Conservation (phyloP, 2,797 vertebrate species). For the Decapterus maruadsi region DNA sequence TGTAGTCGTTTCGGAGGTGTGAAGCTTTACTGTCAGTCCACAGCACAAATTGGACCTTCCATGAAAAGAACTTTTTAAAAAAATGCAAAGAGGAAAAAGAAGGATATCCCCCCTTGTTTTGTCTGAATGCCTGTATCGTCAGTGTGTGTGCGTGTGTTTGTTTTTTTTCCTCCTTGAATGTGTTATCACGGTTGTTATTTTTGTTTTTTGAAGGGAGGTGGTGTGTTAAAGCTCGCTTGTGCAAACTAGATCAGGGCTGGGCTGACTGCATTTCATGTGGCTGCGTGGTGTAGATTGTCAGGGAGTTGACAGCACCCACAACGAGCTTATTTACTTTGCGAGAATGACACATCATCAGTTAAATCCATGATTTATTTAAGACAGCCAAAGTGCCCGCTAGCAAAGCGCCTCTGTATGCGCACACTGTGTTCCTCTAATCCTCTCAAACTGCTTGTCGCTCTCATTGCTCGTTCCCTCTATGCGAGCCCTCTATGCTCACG, state of each 20-base stretch:
- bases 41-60: constrained; percentile 82
- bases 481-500: constrained; percentile 55
- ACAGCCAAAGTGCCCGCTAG: constrained; percentile 83
- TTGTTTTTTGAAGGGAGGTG: constrained; percentile 36
- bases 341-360: constrained; percentile 75
- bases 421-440: constrained; percentile 73
- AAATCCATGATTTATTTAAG: constrained; percentile 79
- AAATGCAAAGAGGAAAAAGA: constrained; percentile 56
- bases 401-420: constrained; percentile 68
- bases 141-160: constrained; percentile 12
- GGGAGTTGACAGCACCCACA: constrained; percentile 63
- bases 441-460: constrained; percentile 63
- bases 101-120: constrained; percentile 52
- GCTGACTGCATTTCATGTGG: constrained; percentile 60
- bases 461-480: constrained; percentile 55
- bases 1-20: constrained; percentile 73
- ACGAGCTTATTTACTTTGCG: constrained; percentile 75
- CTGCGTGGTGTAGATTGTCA: constrained; percentile 64
- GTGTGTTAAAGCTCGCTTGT: constrained; percentile 41
- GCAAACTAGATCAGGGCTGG: constrained; percentile 53
- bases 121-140: constrained; percentile 66
- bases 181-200: constrained; percentile 58
- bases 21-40: constrained; percentile 79
- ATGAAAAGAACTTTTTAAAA: constrained; percentile 57
- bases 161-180: constrained; percentile 27